Percentiles rank a stretch among this genome's conserved stretches.
Conservation (phyloP, 2,888 invertebrate species). For the Amblyjoppa proteus region DNA sequence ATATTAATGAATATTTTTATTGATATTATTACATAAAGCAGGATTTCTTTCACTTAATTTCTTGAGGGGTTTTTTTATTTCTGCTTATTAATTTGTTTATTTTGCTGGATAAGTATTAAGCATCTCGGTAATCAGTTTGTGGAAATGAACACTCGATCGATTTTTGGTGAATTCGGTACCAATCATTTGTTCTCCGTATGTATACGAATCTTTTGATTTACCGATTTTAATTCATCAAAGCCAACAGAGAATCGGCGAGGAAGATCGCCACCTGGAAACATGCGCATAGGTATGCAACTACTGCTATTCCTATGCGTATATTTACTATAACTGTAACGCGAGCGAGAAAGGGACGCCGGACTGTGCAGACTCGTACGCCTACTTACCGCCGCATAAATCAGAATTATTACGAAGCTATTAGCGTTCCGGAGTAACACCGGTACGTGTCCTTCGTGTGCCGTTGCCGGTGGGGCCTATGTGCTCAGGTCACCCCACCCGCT, state of each 20-base stretch:
- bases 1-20: no score
- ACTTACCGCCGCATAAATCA: constrained; percentile 82
- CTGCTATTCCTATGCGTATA: constrained; percentile 36
- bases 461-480: constrained; percentile 48
- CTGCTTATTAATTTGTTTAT: background rate
- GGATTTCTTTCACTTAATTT: no score
- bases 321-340: constrained; percentile 57
- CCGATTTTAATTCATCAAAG: background rate
- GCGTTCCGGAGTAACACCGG: constrained; percentile 81
- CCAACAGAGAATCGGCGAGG: background rate
- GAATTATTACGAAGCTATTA: constrained; percentile 83
- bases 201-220: background rate
- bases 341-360: constrained; percentile 56
- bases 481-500: constrained; percentile 60
- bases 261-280: background rate
- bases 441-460: constrained; percentile 79
- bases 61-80: background rate
- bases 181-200: no score
- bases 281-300: constrained; percentile 16
- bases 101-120: background rate
- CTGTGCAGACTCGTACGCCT: constrained; percentile 74
- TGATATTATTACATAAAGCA: no score
- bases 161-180: background rate
- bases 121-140: background rate
- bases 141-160: background rate